Percentiles rank a stretch among this genome's conserved stretches.
phyloP scores from a whole-genome alignment of 2,797 vertebrate species.

The Salarias fasciatus region DNA sequence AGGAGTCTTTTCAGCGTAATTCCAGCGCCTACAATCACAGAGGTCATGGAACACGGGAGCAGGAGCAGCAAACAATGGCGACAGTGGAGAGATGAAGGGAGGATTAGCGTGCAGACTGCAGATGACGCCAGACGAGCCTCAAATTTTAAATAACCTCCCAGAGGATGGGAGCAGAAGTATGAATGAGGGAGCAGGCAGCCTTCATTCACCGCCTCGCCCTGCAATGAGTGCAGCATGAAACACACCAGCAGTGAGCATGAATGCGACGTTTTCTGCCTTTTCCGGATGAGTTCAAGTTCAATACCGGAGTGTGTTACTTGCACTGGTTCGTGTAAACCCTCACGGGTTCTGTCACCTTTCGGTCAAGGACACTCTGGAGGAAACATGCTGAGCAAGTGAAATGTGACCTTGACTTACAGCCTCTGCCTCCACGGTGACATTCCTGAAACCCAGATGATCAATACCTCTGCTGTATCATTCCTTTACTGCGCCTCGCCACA shows the following conservation, averaged over 20 bases:
- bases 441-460: constrained; percentile 8
- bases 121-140: constrained; percentile 9
- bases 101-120: constrained; percentile 45
- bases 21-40: constrained; percentile 17
- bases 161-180: not conserved
- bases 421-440: constrained; percentile 12
- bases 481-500: constrained; percentile 1
- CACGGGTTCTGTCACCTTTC: constrained; percentile 25
- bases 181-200: not conserved
- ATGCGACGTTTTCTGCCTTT: constrained; percentile 9
- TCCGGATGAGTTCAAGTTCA: not conserved
- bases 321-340: too few relatives aligned
- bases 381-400: constrained; percentile 60
- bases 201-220: not conserved
- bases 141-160: constrained; percentile 16
- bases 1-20: constrained; percentile 20
- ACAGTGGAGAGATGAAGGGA: constrained; percentile 15
- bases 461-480: constrained; percentile 23
- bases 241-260: not conserved
- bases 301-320: not conserved
- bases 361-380: constrained; percentile 44
- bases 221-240: constrained; percentile 3
- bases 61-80: not conserved
- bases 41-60: constrained; percentile 23
- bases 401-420: constrained; percentile 67